Percentiles rank a stretch among this genome's conserved stretches.
Evolutionary conservation across 92 coral and sea anemone genomes (phyloP).

Genomic region (Phenganax subtilis): DNA sequence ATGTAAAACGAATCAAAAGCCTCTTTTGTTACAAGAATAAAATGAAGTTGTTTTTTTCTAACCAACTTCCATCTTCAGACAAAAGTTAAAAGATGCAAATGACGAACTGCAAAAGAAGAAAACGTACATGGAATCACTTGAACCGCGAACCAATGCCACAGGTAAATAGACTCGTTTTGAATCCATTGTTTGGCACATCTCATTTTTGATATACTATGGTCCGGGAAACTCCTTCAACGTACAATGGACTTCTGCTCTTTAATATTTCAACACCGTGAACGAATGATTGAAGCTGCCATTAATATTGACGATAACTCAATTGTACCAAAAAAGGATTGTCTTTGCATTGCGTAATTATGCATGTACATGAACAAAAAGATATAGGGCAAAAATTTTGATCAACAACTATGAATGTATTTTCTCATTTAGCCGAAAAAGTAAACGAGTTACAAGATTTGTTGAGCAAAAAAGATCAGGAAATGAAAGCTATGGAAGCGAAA

Average conservation of each 20-base stretch:
- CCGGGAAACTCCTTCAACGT: neutral
- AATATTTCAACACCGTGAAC: no score
- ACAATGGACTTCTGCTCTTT: no score
- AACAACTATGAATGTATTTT: neutral
- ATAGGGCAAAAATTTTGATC: no score
- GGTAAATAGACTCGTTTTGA: slow-evolving; percentile 53
- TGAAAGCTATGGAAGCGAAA: slow-evolving; percentile 93
- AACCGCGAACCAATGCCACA: slow-evolving; percentile 86
- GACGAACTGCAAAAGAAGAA: slow-evolving; percentile 90
- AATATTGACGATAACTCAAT: no score
- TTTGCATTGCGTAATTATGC: neutral
- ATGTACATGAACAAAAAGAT: neutral
- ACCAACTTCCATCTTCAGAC: slow-evolving; percentile 44
- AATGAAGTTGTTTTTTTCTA: neutral
- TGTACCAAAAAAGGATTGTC: no score
- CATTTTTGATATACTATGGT: neutral
- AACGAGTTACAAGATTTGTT: slow-evolving; percentile 82
- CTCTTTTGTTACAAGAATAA: no score
- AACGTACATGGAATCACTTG: slow-evolving; percentile 89
- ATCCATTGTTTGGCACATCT: neutral
- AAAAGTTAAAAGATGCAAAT: slow-evolving; percentile 80
- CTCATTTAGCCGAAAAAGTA: slow-evolving; percentile 80
- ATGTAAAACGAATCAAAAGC: no score
- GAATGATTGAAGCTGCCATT: no score
- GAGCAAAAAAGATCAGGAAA: slow-evolving; percentile 87